Conservation (phyloP, 2,113 vertebrate genomes). For the Atractosteus spatula region DNA sequence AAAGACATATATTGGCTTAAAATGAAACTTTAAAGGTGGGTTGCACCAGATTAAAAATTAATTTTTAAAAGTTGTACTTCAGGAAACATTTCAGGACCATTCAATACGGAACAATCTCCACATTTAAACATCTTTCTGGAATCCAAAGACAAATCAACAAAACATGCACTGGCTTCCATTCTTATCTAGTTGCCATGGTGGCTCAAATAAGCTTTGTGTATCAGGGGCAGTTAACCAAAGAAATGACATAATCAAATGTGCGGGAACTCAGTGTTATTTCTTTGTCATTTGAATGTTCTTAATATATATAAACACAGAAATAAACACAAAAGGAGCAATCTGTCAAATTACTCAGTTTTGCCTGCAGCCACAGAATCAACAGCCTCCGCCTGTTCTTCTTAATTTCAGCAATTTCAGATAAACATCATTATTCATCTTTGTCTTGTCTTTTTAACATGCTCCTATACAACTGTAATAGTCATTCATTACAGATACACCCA, state of each 20-base stretch:
- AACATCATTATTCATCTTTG: neutral
- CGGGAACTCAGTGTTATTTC: neutral
- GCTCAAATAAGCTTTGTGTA: neutral
- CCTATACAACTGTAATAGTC: neutral
- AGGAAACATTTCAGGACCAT: neutral
- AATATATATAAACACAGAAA: neutral
- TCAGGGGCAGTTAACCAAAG: neutral
- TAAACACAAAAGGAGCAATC: neutral
- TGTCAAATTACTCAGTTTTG: slow-evolving; percentile 2
- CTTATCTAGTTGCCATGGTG: neutral
- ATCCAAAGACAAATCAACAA: neutral
- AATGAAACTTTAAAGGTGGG: too few relatives aligned
- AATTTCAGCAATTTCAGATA: neutral
- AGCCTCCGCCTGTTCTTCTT: too few relatives aligned
- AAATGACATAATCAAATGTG: neutral
- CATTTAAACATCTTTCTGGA: neutral
- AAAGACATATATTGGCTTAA: too few relatives aligned
- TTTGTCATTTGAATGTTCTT: neutral
- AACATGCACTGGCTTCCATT: neutral
- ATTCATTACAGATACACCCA: neutral
- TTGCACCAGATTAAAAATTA: too few relatives aligned
- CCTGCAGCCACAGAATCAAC: neutral
- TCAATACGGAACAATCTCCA: too few relatives aligned
- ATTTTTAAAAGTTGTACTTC: neutral
- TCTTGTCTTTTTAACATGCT: neutral